Evolutionary conservation across 2,113 vertebrate species (phyloP).

Genomic region (Psophia crepitans): DNA sequence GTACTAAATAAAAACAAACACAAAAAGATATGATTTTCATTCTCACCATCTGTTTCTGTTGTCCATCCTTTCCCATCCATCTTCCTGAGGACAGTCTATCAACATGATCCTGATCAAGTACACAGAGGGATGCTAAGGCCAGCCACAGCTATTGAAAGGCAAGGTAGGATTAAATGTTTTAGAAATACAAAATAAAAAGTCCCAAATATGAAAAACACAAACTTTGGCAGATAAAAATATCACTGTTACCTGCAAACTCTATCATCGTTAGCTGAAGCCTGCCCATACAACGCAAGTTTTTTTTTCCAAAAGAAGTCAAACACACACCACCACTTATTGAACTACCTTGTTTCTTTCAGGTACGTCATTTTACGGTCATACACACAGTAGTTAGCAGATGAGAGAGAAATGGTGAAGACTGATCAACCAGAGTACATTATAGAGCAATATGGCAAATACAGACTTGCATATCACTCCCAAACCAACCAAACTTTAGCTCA

Average conservation of each 20-base stretch:
- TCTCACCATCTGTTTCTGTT: slow-evolving; percentile 98
- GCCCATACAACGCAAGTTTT: not conserved
- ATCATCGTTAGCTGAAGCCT: not conserved
- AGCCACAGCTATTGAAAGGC: slow-evolving; percentile 86
- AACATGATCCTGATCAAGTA: slow-evolving; percentile 97
- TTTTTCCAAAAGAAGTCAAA: not conserved
- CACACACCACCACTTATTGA: not conserved
- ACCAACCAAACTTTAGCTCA: not conserved
- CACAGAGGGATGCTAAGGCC: slow-evolving; percentile 94
- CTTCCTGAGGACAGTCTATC: slow-evolving; percentile 95
- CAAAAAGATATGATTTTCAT: not conserved
- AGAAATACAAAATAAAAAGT: not conserved
- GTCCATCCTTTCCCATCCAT: slow-evolving; percentile 99
- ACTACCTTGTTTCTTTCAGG: not conserved
- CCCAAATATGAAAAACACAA: not conserved
- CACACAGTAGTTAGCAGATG: not conserved
- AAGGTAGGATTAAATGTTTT: not conserved
- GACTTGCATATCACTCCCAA: not conserved
- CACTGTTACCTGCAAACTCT: not conserved
- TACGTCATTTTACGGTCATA: not conserved
- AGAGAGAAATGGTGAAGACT: not conserved
- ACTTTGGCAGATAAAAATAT: not conserved
- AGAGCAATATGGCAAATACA: not conserved
- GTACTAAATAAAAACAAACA: not conserved
- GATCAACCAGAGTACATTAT: not conserved